These are phyloP conservation scores for Campoplex capitator DNA, from an alignment of 2,888 invertebrate species.

Conservation along the genomic window DNA sequence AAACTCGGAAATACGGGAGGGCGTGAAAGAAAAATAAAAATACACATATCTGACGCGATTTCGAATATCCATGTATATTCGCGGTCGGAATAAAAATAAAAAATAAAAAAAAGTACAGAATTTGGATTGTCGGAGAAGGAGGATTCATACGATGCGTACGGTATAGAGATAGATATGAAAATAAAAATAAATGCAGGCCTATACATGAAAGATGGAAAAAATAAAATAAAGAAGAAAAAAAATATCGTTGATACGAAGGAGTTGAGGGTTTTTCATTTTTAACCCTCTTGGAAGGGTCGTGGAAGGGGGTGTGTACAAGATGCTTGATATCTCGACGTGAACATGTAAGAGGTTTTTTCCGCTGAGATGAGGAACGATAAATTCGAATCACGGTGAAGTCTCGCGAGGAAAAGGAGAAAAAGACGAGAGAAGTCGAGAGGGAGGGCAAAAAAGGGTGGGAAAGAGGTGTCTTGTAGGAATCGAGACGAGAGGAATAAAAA, in stretches of 20 bases:
- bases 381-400: constrained; percentile 56
- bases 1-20: background rate
- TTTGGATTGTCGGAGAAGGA: background rate
- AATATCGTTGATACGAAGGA: background rate
- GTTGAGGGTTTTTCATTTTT: constrained; percentile 9
- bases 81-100: background rate
- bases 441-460: background rate
- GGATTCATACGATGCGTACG: background rate
- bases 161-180: background rate
- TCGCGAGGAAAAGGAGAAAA: constrained; percentile 16
- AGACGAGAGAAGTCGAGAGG: constrained; percentile 15
- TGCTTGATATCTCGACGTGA: constrained; percentile 29
- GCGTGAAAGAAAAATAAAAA: background rate
- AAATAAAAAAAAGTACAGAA: background rate
- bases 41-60: background rate
- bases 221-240: background rate
- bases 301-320: background rate
- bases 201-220: background rate
- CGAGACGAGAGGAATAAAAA: constrained; percentile 47
- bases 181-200: background rate
- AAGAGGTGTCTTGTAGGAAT: constrained; percentile 23
- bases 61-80: background rate
- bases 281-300: background rate
- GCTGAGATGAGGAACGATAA: constrained; percentile 56
- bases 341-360: constrained; percentile 33